These are phyloP conservation scores for Drosophila buzzatii DNA, from an alignment of 2,888 invertebrate species.

Conservation along the genomic window DNA sequence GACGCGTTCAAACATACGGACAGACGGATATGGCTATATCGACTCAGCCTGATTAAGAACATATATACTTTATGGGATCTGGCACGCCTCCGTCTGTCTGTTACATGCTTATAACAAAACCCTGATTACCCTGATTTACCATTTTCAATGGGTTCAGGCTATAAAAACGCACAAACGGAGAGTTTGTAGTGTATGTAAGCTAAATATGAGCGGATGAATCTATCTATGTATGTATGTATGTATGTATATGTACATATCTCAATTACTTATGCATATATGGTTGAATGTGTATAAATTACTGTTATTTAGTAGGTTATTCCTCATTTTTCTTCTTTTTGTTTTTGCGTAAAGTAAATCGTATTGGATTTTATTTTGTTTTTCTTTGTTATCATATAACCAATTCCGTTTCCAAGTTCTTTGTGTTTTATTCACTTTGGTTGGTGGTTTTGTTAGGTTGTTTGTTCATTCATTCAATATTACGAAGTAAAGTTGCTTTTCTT, in stretches of 20 bases:
- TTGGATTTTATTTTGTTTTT: constrained; percentile 50
- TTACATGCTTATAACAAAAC: too few species aligned
- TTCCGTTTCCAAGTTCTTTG: constrained; percentile 51
- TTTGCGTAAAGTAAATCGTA: constrained; percentile 70
- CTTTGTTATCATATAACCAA: constrained; percentile 46
- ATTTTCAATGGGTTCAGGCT: too few species aligned
- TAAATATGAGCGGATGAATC: not conserved
- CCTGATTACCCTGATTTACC: too few species aligned
- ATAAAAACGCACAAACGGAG: constrained; percentile 14
- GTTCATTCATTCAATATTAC: constrained; percentile 40
- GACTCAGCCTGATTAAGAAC: too few species aligned
- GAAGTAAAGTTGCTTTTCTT: constrained; percentile 43
- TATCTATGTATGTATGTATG: constrained; percentile 1
- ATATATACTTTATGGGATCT: too few species aligned
- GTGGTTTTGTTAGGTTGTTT: constrained; percentile 63
- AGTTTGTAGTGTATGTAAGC: constrained; percentile 14
- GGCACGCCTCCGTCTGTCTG: too few species aligned
- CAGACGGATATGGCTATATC: too few species aligned
- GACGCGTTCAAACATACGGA: too few species aligned
- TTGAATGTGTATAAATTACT: constrained; percentile 31
- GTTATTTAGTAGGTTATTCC: constrained; percentile 5
- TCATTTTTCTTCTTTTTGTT: constrained; percentile 9
- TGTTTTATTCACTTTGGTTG: constrained; percentile 38
- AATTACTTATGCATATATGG: constrained; percentile 7
- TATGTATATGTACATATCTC: constrained; percentile 1